Evolutionary conservation across 1,140 invertebrate species (phyloP), one percentile per base, ranked within the genome.

Genomic region (Globodera rostochiensis): DNA sequence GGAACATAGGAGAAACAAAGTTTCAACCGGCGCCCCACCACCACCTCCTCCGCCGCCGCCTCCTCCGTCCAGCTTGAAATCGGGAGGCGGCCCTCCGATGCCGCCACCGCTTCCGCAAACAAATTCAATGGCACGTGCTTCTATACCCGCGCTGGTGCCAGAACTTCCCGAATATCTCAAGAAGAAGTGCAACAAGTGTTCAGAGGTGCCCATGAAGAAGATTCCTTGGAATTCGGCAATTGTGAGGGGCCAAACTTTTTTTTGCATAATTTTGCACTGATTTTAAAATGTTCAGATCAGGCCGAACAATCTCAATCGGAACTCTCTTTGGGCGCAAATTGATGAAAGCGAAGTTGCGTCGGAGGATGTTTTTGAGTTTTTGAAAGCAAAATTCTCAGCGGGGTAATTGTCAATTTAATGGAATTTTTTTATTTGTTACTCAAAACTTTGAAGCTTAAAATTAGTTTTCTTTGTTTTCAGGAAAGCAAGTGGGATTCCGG

Each of bases 171-270:
- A 74, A 4, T 87, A 77, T 73, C 69, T 84, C 19, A 71, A 73
- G n/a, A 82, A 74, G 53, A 86, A 80, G 64, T 64, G 21, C 9
- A 64, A n/a, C 21, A 47, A 53, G 19, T 71, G 46, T 47, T 25
- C 84, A 7, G 85, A 84, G 19, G 70, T 84, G 47, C 85, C 84
- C 5, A 86, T 85, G 82, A 86, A 75, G 66, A 84, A 86, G 69
- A 85, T 84, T 5, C 80, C 85, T 6, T 74, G 82, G 74, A 83
- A 83, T 49, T 45, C 82, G 4, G 82, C 67, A 21, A 83, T 83
- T 50, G 82, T 83, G 36, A 84, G 80, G 19, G 57, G 60, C 45
- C 25, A 57, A 74, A 11, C 3, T 79, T 46, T 0, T 13, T 7
- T 25, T 74, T 1, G 1, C n/a, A 46, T 46, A 36, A 36, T 36